Evolutionary conservation across 2,888 invertebrate species (phyloP), one percentile per base, ranked within the genome.

Genomic region (Diarsia brunnea): DNA sequence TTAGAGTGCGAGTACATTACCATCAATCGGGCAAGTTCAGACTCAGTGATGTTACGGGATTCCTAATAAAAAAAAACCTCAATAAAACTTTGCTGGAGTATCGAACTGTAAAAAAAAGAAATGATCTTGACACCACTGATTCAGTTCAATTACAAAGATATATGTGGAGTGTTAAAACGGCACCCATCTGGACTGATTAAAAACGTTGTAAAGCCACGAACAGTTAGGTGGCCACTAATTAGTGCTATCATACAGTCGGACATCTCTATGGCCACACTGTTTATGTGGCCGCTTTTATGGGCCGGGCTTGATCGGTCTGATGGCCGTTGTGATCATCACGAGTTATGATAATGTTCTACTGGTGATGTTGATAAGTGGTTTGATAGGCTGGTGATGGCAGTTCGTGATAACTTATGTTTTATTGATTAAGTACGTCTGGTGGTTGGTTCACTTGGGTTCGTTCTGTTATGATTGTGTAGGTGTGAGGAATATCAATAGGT

Each of bases 211-310:
- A 76, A 63, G 64, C 66, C 38, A 85, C 70, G 61, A 73, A 81
- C 82, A 78, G 78, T 84, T 87, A 81, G 73, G 38, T 66, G 63
- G 64, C 24, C 75, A 76, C 82, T 86, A 84, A 87, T 89, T 85
- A 82, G 81, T 74, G 81, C 31, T 75, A 81, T 84, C 78, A 80
- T 49, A 66, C 60, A 74, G 70, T 24, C 69, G 38, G 63, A 65
- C 77, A 83, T 83, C 83, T 79, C 72, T 82, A 58, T 73, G 63
- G 66, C 51, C 60, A 60, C 71, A 49, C 72, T 68, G 64, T 84
- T 73, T 72, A 84, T 74, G 82, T 70, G 78, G 38, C 65, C 72
- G 60, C 61, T 73, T 73, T 73, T 83, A 77, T 79, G 38, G 61
- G 60, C 67, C 69, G 38, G 66, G 31, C 49, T n/a, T 64, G 70